These are phyloP conservation scores for Rhabditoides inermis DNA, from an alignment of 2,888 invertebrate species.

Conservation along the genomic window DNA sequence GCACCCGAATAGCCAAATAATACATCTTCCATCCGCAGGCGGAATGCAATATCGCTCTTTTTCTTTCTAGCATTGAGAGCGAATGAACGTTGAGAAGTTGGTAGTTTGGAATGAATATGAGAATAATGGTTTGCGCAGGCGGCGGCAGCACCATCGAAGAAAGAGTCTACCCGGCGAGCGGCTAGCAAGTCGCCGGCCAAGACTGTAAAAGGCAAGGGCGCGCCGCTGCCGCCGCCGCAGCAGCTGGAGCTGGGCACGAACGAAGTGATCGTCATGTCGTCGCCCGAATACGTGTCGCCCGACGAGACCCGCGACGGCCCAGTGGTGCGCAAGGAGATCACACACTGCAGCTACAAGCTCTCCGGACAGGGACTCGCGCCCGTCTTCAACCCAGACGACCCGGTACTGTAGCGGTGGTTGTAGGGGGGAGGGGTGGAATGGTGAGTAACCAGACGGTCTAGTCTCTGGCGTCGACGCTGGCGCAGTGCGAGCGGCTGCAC, in stretches of 20 bases:
- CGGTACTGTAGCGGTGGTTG: slow-evolving; percentile 20
- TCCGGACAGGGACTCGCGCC: slow-evolving; percentile 34
- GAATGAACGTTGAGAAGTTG: too few species aligned
- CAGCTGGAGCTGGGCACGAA: neutral
- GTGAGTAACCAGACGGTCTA: slow-evolving; percentile 6
- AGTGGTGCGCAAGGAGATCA: slow-evolving; percentile 35
- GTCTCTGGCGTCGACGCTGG: slow-evolving; percentile 29
- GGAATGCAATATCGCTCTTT: too few species aligned
- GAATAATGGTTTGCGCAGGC: slow-evolving; percentile 6
- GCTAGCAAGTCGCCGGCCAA: neutral
- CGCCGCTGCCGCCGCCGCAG: neutral
- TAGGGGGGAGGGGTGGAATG: neutral
- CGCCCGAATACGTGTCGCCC: neutral
- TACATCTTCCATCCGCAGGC: too few species aligned
- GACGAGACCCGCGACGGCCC: neutral
- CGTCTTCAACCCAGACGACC: slow-evolving; percentile 36
- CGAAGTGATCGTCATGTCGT: neutral
- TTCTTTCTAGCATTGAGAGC: too few species aligned
- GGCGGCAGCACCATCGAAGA: slow-evolving; percentile 2
- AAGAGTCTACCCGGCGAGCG: neutral
- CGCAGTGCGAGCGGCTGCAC: slow-evolving; percentile 27
- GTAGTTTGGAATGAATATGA: too few species aligned
- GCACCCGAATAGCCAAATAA: too few species aligned
- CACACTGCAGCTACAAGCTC: slow-evolving; percentile 37
- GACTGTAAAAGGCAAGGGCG: neutral